Base-by-base conservation (phyloP, 53 echinoderm and acorn worm genomes). In the Mesocentrotus franciscanus region DNA sequence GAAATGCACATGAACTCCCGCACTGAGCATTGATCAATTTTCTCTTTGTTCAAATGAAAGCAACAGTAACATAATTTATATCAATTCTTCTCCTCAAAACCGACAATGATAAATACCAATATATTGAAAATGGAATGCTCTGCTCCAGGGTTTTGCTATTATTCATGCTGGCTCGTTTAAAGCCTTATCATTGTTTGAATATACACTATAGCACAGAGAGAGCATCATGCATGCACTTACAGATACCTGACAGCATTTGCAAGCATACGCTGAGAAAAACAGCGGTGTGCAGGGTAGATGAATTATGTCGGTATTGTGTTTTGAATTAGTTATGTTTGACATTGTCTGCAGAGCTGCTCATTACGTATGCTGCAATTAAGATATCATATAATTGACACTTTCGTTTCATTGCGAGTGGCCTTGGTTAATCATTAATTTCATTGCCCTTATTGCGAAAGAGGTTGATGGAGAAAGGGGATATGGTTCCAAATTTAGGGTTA, bases 201-300 rank as follows among this genome's bases (percentile, higher is more conserved):
- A 39, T 29, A 71, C 35, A 39, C 27, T 17, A 4, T 34, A 39
- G 81, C 39, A 71, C 71, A 27, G 26, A 27, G n/a, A n/a, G 27
- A 16, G 17, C 81, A 81, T 81, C 39, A 81, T 36, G 36, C 39
- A n/a, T n/a, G 42, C 39, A 9, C 39, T 9, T 33, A 27, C 33
- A 33, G 68, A 68, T 78, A 6, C 78, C 79, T 79, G 84, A 84
- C 84, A 84, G 84, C 84, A 49, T 84, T 84, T 84, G 84, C 49
- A 16, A 84, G 84, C 84, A 20, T 39, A 9, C 84, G 18, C 24
- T 84, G 84, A 49, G 36, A 4, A 42, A 17, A 84, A 17, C 49
- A 74, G 12, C 32, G 30, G 11, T 74, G 30, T 74, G 74, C 1
- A 30, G 4, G n/a, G 74, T 32, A 18, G 84, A 84, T 36, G 84